Evolutionary conservation across 2,888 invertebrate species (phyloP).

Genomic region (Harpagoxenus sublaevis): DNA sequence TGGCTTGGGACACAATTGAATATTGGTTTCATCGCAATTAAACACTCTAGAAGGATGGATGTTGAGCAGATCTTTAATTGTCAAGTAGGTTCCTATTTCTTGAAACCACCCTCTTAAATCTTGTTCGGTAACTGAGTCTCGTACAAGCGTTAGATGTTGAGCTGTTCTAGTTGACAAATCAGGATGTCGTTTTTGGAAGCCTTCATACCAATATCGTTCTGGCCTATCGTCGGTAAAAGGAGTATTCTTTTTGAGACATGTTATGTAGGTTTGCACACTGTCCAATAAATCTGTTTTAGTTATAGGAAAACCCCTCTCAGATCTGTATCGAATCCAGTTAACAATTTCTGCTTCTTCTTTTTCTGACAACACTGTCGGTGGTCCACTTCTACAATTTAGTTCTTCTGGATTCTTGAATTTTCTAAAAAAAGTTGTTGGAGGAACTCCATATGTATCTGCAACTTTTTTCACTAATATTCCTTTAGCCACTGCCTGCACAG

Average conservation of each 20-base stretch:
- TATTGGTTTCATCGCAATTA: constrained; percentile 3
- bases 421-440: not conserved
- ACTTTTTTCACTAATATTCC: not conserved
- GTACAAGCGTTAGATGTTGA: no score
- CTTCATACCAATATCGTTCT: no score
- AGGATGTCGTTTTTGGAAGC: no score
- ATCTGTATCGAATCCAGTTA: constrained; percentile 21
- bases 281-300: not conserved
- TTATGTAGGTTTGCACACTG: no score
- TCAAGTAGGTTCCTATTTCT: no score
- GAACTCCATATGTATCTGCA: not conserved
- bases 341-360: constrained; percentile 20
- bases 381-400: not conserved
- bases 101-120: no score
- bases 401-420: not conserved
- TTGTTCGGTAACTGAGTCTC: no score
- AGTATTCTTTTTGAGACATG: no score
- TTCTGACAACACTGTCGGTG: constrained; percentile 3
- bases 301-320: not conserved
- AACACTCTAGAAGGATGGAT: not conserved
- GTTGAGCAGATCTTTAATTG: no score
- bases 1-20: not conserved
- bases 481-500: not conserved
- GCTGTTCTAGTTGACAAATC: no score
- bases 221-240: no score